Conservation (phyloP, 2,797 vertebrate species). For the Nyctibius grandis region DNA sequence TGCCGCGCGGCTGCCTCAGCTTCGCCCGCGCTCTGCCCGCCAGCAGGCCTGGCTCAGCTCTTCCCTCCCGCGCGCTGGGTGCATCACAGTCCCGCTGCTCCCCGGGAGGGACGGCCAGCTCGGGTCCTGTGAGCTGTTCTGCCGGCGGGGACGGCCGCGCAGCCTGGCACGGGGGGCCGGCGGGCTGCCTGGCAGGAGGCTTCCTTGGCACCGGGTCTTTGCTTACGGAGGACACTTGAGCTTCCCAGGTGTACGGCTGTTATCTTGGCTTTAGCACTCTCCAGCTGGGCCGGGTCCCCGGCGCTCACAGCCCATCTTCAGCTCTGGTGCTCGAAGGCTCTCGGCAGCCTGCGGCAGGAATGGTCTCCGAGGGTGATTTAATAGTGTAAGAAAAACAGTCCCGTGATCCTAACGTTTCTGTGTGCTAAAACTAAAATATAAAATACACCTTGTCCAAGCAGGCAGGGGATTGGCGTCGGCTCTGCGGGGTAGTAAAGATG, state of each 20-base stretch:
- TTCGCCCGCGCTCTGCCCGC: neutral
- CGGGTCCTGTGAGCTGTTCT: neutral
- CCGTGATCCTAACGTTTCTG: conserved; percentile 20
- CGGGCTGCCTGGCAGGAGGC: neutral
- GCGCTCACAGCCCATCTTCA: neutral
- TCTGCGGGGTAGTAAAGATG: conserved; percentile 5
- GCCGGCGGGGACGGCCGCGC: fast-evolving
- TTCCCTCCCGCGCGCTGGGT: neutral
- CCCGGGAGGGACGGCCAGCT: neutral
- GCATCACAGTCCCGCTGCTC: neutral
- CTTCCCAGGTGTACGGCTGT: neutral
- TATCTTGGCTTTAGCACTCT: conserved; percentile 6
- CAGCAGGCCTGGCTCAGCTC: neutral
- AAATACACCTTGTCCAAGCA: conserved; percentile 58
- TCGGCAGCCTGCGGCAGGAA: conserved; percentile 15
- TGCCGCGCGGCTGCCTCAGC: neutral
- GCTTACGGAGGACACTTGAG: neutral
- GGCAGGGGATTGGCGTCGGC: conserved; percentile 4
- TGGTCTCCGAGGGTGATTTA: conserved; percentile 35
- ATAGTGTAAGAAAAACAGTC: conserved; percentile 54
- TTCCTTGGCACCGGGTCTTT: neutral
- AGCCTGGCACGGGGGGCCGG: neutral
- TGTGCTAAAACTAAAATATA: conserved; percentile 61
- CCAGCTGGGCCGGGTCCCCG: neutral
- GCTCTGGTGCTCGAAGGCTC: neutral